These are phyloP conservation scores for Campylomormyrus numenius DNA, from an alignment of 2,113 vertebrate species.

Conservation along the genomic window DNA sequence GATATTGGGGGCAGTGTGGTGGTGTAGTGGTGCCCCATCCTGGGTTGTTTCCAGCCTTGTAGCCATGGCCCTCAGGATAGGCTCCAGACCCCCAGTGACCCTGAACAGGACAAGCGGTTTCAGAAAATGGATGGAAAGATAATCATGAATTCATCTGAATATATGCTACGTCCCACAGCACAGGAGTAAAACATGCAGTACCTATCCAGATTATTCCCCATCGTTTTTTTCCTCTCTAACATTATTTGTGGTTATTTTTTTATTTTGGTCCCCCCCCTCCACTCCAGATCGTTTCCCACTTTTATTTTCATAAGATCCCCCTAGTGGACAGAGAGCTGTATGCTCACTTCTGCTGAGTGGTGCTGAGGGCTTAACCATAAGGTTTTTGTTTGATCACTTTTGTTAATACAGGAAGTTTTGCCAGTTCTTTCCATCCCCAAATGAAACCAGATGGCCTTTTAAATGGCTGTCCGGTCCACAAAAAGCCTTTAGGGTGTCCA, in stretches of 20 bases:
- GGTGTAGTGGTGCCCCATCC: not conserved
- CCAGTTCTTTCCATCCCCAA: not conserved
- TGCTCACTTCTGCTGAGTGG: not conserved
- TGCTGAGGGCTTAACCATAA: not conserved
- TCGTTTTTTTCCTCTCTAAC: too few relatives aligned
- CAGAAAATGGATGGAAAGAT: not conserved
- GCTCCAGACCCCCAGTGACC: not conserved
- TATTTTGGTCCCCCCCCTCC: too few relatives aligned
- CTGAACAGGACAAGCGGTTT: not conserved
- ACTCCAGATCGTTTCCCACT: not conserved
- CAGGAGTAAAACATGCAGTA: not conserved
- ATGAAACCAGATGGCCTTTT: not conserved
- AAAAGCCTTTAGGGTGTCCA: not conserved
- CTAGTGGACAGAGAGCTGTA: not conserved
- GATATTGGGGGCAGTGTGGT: not conserved
- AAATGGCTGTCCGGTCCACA: not conserved
- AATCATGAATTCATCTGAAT: not conserved
- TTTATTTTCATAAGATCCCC: not conserved
- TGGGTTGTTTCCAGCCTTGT: not conserved
- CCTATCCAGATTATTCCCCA: not conserved
- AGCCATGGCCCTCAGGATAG: not conserved
- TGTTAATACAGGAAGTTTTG: not conserved
- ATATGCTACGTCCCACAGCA: not conserved
- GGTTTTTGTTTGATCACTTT: not conserved
- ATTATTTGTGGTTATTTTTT: too few relatives aligned